Base-by-base conservation (phyloP, 2,888 invertebrate species). In the Sminthurides aquaticus region DNA sequence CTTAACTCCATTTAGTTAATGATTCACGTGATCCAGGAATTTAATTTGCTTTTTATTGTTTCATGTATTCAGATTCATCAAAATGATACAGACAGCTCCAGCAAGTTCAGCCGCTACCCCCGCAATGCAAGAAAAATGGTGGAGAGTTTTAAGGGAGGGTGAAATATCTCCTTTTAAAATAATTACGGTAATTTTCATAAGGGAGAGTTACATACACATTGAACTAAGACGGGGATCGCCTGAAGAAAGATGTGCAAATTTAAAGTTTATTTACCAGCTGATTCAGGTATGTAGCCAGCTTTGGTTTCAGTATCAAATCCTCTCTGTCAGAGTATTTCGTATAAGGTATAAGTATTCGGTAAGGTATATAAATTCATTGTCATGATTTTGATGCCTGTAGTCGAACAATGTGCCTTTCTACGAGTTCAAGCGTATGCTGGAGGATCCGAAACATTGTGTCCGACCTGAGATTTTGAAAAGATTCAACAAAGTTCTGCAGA, bases 91-190 rank as follows among this genome's bases (percentile, higher is more conserved):
- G 43, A 11, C 43, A 11, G 5, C 43, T 34, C 15, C 43, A 34
- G 43, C 43, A 34, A n/a, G n/a, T n/a, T n/a, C n/a, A n/a, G 5
- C 43, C 5, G 43, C 15, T 15, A 34, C 43, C 15, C 43, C 43
- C 5, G 15, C 43, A 34, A 34, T 58, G 18, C 65, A 54, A 25
- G 65, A 65, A 27, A 65, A 60, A 24, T 65, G 70, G 0, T 70
- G 69, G 69, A 61, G 69, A 27, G 61, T 70, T 54, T 57, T 73
- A 2, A 63, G 67, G 2, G 69, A 70, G 43, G 73, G 73, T 2
- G 73, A 73, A 64, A 65, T 73, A 1, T 69, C 68, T 1, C 73
- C 73, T 20, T 73, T 60, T 49, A 73, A 73, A 60, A 49, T 73
- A 3, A 59, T 70, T 0, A 59, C 69, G 8, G 66, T 66, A 5